Conservation (phyloP, 2,888 invertebrate genomes). For the Andrena marginata region DNA sequence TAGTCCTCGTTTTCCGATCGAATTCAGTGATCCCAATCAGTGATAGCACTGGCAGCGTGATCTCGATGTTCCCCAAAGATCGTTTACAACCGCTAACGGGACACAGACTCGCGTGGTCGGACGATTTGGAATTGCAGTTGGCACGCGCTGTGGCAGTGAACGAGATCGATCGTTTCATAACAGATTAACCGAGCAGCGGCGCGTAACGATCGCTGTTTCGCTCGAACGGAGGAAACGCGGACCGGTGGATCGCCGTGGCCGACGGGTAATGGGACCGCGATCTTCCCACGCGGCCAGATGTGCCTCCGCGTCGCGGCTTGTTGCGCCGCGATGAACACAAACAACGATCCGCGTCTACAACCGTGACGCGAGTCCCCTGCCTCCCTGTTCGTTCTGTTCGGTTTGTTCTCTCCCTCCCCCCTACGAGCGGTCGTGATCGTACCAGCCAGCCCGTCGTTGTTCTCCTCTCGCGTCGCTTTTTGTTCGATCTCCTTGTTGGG, state of each 20-base stretch:
- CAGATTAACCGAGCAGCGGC: constrained; percentile 33
- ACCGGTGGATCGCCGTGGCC: constrained; percentile 38
- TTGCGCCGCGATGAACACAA: constrained; percentile 52
- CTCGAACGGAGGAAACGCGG: constrained; percentile 63
- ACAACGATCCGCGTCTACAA: constrained; percentile 39
- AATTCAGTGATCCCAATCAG: neutral
- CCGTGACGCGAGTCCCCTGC: constrained; percentile 30
- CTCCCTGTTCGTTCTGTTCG: constrained; percentile 21
- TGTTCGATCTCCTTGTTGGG: constrained; percentile 10
- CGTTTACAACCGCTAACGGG: constrained; percentile 6
- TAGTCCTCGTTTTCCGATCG: no score
- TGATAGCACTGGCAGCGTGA: neutral
- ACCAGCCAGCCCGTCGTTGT: constrained; percentile 23
- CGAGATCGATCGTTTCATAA: constrained; percentile 42
- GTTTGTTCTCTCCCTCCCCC: neutral
- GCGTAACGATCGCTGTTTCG: constrained; percentile 58
- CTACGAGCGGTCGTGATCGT: constrained; percentile 1
- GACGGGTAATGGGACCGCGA: constrained; percentile 78
- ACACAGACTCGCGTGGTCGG: constrained; percentile 4
- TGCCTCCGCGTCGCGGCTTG: constrained; percentile 49
- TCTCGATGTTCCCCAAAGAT: constrained; percentile 1
- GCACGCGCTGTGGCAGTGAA: neutral
- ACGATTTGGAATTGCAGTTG: constrained; percentile 40
- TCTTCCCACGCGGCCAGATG: constrained; percentile 82
- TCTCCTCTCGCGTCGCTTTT: constrained; percentile 43